Percentiles rank a stretch among this genome's conserved stretches.
Evolutionary conservation across 2,888 invertebrate species (phyloP).

Genomic region (Cynaeus angustus): DNA sequence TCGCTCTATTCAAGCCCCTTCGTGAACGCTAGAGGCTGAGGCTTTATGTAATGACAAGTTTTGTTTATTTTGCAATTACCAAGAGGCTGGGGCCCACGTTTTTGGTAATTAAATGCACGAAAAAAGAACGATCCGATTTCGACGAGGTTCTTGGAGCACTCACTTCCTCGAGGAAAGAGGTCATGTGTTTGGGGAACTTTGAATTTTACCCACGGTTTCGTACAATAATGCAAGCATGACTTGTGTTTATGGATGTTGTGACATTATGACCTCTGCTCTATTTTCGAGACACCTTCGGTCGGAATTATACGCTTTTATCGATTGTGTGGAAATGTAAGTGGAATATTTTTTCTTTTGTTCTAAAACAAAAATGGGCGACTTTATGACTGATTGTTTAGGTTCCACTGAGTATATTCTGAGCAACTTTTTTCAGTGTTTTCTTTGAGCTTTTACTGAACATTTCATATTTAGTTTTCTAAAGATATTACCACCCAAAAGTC

Average conservation of each 20-base stretch:
- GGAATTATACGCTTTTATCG: conserved; percentile 1
- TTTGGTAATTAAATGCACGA: background rate
- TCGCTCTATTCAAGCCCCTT: conserved; percentile 11
- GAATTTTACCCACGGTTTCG: conserved; percentile 6
- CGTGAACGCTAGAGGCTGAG: conserved; percentile 27
- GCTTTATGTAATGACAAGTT: conserved; percentile 23
- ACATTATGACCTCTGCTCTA: conserved; percentile 13
- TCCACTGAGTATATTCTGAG: background rate
- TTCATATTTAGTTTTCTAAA: too few relatives aligned
- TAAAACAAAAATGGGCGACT: background rate
- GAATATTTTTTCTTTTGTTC: conserved; percentile 13
- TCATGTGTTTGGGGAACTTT: background rate
- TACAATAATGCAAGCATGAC: conserved; percentile 13
- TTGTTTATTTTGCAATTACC: conserved; percentile 32
- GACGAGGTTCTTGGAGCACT: background rate
- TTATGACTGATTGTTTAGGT: background rate
- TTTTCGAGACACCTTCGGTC: conserved; percentile 12
- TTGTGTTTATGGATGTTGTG: conserved; percentile 12
- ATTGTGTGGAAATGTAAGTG: conserved; percentile 15
- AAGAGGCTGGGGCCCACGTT: conserved; percentile 6
- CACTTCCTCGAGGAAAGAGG: background rate
- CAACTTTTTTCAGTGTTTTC: too few relatives aligned
- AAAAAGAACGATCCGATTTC: background rate
- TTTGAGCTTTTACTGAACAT: too few relatives aligned
- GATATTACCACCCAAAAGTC: background rate